Evolutionary conservation across 1,140 invertebrate species (phyloP), one percentile per base, ranked within the genome.

Genomic region (Zaprionus capensis): DNA sequence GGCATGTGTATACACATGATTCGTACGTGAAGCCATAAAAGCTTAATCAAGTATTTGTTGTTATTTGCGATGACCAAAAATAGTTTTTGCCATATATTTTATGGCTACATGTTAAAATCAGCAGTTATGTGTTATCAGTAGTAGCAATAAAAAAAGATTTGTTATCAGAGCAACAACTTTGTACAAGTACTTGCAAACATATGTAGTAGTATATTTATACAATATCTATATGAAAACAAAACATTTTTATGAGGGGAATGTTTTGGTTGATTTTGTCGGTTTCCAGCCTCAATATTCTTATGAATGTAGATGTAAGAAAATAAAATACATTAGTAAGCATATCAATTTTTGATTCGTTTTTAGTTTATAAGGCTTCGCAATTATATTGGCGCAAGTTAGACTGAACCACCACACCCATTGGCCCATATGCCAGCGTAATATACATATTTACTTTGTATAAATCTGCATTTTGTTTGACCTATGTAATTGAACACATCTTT

Each of bases 121-220:
- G 20, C 49, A 56, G 53, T 66, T 61, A 56, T 57, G 64, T 81
- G 70, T 79, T 90, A 90, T 85, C 78, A 81, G 71, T 76, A 69
- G 26, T 34, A 34, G 73, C 71, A 78, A 72, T 84, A 84, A 70
- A 82, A 90, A 81, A 84, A 76, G 62, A 83, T 90, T 88, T 88
- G 84, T 88, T 88, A 88, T 88, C 85, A 88, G 71, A 84, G 74
- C 81, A 88, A 84, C 82, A 78, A 69, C 56, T 56, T 74, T 78
- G 69, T 84, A 84, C 73, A 87, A 67, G 86, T 59, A 74, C 74
- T 66, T 63, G 56, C 46, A 46, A 44, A 46, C 41, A 17, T 17
- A 22, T 80, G 36, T 75, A 71, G 46, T 49, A 49, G 46, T 82
- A 79, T 76, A 70, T 62, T 69, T 81, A 79, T 78, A 68, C 64